Percentiles rank a stretch among this genome's conserved stretches.
Conservation (phyloP, 2,797 vertebrate genomes). For the Sebastes dallii region DNA sequence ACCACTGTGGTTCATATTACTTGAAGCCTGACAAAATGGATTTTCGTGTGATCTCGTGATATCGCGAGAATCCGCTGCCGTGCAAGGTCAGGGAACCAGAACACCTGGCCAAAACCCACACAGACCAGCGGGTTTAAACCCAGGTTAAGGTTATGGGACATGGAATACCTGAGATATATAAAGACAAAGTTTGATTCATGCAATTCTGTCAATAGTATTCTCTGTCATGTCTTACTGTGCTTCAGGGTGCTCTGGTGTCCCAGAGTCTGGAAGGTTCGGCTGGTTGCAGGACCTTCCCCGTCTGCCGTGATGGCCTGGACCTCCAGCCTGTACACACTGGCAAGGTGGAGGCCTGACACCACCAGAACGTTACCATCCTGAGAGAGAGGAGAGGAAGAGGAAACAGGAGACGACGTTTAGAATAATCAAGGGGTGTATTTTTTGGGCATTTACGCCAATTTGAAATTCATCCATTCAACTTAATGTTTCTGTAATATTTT, state of each 20-base stretch:
- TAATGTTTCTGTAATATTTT: background rate
- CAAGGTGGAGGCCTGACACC: conserved; percentile 85
- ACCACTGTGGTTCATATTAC: too few species aligned
- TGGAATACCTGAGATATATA: too few species aligned
- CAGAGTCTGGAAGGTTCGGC: conserved; percentile 88
- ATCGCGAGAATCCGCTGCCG: too few species aligned
- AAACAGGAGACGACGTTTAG: background rate
- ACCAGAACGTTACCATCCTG: conserved; percentile 85
- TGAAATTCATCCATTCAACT: background rate
- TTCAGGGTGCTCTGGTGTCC: conserved; percentile 72
- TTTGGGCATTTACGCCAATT: background rate
- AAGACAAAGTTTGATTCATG: too few species aligned
- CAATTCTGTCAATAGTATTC: background rate
- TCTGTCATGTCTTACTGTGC: conserved; percentile 44
- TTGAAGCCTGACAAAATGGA: too few species aligned
- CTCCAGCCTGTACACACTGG: conserved; percentile 88
- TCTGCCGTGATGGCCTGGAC: conserved; percentile 85
- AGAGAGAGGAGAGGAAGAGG: background rate
- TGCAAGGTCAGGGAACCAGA: too few species aligned
- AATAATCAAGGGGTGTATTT: too few species aligned
- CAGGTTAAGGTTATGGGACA: too few species aligned
- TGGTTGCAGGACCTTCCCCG: conserved; percentile 88
- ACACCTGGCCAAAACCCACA: too few species aligned
- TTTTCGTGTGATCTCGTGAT: too few species aligned
- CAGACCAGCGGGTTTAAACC: too few species aligned